phyloP scores from a whole-genome alignment of 2,797 vertebrate genomes.

The Tragopan temminckii region DNA sequence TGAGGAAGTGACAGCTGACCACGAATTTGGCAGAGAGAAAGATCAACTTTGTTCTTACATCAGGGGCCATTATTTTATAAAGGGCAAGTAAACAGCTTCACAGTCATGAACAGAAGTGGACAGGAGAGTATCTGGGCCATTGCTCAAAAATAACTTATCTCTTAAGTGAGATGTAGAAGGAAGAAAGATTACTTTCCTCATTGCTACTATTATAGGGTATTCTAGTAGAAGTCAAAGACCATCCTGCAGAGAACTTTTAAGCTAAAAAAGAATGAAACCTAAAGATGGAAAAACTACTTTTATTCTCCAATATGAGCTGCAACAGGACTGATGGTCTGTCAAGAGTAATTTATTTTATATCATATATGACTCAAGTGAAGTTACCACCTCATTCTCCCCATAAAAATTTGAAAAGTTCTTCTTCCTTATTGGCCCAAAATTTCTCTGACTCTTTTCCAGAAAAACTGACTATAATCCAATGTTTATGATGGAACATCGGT shows the following conservation, averaged over 20 bases:
- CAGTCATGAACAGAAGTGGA: conserved; percentile 35
- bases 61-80: background rate
- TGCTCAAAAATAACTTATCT: background rate
- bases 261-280: background rate
- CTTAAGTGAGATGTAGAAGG: background rate
- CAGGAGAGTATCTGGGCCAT: background rate
- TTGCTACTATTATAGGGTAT: background rate
- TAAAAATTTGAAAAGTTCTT: background rate
- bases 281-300: background rate
- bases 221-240: background rate
- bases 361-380: background rate
- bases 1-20: conserved; percentile 34
- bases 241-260: background rate
- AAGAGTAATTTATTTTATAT: background rate
- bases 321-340: background rate
- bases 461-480: background rate
- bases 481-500: background rate
- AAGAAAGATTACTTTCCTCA: background rate
- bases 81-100: conserved; percentile 57
- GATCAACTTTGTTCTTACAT: background rate
- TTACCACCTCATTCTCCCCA: background rate
- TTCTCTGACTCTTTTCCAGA: background rate
- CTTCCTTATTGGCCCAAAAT: background rate
- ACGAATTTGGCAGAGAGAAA: conserved; percentile 26
- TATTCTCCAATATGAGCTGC: background rate